A percentile compares a stretch with the other conserved stretches of the same genome.
phyloP scores from a whole-genome alignment of 2,113 vertebrate species.

The Dipodomys stephensi region DNA sequence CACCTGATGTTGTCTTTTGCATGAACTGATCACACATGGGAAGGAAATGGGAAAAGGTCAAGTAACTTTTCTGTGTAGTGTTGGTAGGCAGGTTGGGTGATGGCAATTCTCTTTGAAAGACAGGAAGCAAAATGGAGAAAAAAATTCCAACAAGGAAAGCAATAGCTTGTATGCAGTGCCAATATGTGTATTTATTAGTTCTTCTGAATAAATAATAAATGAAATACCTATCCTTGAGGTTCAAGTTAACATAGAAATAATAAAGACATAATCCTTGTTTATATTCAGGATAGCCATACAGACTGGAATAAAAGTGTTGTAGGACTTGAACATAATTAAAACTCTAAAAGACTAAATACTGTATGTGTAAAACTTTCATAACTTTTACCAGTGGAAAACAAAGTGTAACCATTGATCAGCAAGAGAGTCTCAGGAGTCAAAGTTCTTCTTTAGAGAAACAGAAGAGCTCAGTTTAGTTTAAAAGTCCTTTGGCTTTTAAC shows the following conservation, averaged over 20 bases:
- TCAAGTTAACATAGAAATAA: slow-evolving; percentile 33
- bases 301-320: neutral
- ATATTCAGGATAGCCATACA: slow-evolving; percentile 4
- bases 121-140: neutral
- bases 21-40: neutral
- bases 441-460: neutral
- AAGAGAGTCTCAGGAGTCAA: slow-evolving; percentile 26
- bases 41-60: neutral
- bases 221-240: neutral
- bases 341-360: slow-evolving; percentile 29
- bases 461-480: neutral
- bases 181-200: neutral
- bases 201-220: slow-evolving; percentile 13
- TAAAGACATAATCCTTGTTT: neutral
- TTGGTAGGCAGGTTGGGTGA: neutral
- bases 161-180: too few relatives aligned
- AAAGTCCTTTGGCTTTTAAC: slow-evolving; percentile 62
- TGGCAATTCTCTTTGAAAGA: too few relatives aligned
- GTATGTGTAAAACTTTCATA: slow-evolving; percentile 16
- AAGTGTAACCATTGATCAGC: neutral
- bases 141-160: neutral
- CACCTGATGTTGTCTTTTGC: neutral
- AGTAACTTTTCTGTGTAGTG: neutral
- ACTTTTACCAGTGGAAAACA: slow-evolving; percentile 42
- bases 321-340: slow-evolving; percentile 44